phyloP scores from a whole-genome alignment of 2,888 invertebrate species.

The Hylaea fasciaria region DNA sequence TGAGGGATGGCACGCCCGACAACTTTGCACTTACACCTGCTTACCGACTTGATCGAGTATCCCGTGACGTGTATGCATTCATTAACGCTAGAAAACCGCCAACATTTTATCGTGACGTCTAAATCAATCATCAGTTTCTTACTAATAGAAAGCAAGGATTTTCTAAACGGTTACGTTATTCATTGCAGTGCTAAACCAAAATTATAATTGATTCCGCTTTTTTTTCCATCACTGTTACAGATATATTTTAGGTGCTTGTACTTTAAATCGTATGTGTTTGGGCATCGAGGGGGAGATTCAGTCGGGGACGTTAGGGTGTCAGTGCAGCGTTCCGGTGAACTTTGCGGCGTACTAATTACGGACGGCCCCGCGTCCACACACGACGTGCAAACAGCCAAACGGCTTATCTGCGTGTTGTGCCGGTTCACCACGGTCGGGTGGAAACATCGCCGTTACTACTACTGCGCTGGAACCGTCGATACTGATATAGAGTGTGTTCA shows the following conservation, averaged over 20 bases:
- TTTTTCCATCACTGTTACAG: conserved; percentile 5
- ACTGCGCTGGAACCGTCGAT: conserved; percentile 1
- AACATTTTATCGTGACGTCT: background rate
- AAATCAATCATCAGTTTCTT: background rate
- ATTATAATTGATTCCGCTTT: too few species aligned
- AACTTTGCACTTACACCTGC: conserved; percentile 64
- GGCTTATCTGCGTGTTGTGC: conserved; percentile 64
- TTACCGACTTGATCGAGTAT: conserved; percentile 22
- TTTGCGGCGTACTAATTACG: conserved; percentile 76
- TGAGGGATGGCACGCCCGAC: conserved; percentile 53
- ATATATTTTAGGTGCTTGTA: conserved; percentile 26
- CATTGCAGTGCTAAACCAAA: too few species aligned
- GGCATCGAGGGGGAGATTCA: conserved; percentile 50
- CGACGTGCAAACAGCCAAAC: conserved; percentile 69
- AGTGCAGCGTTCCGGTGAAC: conserved; percentile 63
- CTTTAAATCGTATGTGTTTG: conserved; percentile 34
- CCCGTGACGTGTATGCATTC: conserved; percentile 1
- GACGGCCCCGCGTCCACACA: conserved; percentile 57
- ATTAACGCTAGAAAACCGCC: background rate
- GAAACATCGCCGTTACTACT: conserved; percentile 40
- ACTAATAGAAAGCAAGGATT: background rate
- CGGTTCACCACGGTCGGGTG: conserved; percentile 42
- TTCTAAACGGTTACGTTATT: too few species aligned
- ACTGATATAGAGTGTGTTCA: background rate
- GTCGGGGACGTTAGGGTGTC: conserved; percentile 61